Percentiles rank a stretch among this genome's conserved stretches.
Conservation (phyloP, 2,888 invertebrate genomes). For the Lymantria dispar region DNA sequence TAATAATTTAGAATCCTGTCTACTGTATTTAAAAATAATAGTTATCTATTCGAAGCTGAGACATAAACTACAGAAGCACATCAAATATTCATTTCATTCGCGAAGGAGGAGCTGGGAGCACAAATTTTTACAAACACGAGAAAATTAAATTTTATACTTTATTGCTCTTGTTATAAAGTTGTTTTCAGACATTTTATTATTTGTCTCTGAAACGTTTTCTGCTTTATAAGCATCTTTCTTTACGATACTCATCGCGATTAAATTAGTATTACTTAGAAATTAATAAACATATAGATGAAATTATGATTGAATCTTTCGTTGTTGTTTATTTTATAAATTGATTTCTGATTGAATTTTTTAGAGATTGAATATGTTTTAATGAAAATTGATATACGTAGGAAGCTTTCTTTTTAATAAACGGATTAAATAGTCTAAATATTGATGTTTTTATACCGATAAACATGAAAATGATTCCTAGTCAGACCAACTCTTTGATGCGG, state of each 20-base stretch:
- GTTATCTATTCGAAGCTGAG: slow-evolving; percentile 39
- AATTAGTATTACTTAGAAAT: slow-evolving; percentile 6
- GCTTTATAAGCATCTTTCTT: slow-evolving; percentile 7
- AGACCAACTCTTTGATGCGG: no score
- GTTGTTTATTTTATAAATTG: not conserved
- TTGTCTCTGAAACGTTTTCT: slow-evolving; percentile 19
- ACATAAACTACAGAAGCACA: slow-evolving; percentile 43
- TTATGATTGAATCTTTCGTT: not conserved
- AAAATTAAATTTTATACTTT: slow-evolving; percentile 54
- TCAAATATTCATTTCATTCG: slow-evolving; percentile 53
- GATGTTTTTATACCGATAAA: no score
- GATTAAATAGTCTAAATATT: no score
- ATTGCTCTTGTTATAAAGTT: slow-evolving; percentile 47
- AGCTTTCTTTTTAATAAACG: no score
- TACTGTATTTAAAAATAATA: slow-evolving; percentile 13
- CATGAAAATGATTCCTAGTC: no score
- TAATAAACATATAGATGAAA: slow-evolving; percentile 3
- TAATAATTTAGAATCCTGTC: no score
- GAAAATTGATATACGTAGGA: no score
- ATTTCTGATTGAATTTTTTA: not conserved
- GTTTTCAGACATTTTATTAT: slow-evolving; percentile 35
- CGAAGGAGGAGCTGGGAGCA: slow-evolving; percentile 31
- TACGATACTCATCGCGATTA: slow-evolving; percentile 5
- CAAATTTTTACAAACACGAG: slow-evolving; percentile 40
- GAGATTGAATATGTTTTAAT: not conserved